Evolutionary conservation across 1,140 invertebrate species (phyloP).

Genomic region (Scylla paramamosain): DNA sequence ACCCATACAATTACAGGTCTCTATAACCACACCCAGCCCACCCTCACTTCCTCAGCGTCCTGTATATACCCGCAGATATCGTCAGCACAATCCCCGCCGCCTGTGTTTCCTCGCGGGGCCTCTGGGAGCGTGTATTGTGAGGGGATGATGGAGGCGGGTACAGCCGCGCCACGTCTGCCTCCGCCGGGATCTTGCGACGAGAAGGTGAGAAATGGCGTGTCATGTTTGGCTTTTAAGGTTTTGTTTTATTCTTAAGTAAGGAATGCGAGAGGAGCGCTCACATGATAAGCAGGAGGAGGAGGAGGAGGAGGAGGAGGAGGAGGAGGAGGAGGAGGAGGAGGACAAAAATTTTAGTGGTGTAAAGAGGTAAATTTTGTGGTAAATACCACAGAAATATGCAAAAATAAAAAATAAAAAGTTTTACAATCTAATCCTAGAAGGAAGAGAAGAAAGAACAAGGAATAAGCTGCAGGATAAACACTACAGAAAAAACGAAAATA

Average conservation of each 20-base stretch:
- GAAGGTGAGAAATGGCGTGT: conserved; percentile 71
- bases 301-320: neutral
- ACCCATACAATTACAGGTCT: neutral
- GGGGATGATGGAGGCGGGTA: neutral
- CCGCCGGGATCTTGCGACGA: conserved; percentile 54
- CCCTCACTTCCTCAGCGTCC: neutral
- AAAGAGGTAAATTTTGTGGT: neutral
- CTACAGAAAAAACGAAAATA: too few species aligned
- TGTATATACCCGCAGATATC: neutral
- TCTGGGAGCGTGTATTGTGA: neutral
- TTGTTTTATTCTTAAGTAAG: conserved; percentile 31
- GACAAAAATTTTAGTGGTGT: neutral
- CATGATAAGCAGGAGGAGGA: neutral
- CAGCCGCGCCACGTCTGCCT: neutral
- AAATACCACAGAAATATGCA: neutral
- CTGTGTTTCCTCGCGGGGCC: neutral
- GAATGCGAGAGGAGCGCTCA: conserved; percentile 14
- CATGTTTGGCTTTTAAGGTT: conserved; percentile 66
- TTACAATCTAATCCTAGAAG: neutral
- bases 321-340: neutral
- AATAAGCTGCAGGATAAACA: neutral
- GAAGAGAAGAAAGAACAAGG: neutral
- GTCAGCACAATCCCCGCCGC: neutral
- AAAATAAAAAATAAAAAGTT: neutral
- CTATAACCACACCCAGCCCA: neutral